A percentile compares a stretch with the other conserved stretches of the same genome.
phyloP scores from a whole-genome alignment of 2,113 vertebrate species.

The Nannospalax galili region DNA sequence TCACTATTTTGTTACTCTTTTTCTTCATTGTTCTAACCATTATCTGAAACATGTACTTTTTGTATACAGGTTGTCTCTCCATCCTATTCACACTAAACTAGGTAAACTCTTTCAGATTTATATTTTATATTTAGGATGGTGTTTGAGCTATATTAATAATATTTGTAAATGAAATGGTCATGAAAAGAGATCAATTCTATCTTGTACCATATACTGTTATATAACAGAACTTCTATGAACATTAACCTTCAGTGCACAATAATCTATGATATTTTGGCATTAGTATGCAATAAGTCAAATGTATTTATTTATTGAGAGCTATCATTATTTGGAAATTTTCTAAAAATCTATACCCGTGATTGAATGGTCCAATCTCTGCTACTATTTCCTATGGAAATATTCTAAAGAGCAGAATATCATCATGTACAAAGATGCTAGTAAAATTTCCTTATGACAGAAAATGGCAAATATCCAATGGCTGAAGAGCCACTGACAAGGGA shows the following conservation, averaged over 20 bases:
- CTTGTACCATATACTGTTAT: neutral
- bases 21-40: neutral
- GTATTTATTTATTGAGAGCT: slow-evolving; percentile 19
- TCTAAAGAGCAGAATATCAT: slow-evolving; percentile 16
- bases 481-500: neutral
- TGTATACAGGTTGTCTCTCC: neutral
- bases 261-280: slow-evolving; percentile 49
- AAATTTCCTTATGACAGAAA: slow-evolving; percentile 40
- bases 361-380: neutral
- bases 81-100: neutral
- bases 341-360: slow-evolving; percentile 9
- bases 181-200: slow-evolving; percentile 18
- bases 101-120: neutral
- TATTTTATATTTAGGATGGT: neutral
- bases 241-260: neutral
- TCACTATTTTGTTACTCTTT: neutral
- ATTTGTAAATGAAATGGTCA: slow-evolving; percentile 11
- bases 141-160: neutral
- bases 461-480: slow-evolving; percentile 17
- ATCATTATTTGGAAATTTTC: slow-evolving; percentile 41
- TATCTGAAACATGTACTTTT: neutral
- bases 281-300: neutral
- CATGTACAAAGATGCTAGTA: neutral
- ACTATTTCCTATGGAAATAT: slow-evolving; percentile 2
- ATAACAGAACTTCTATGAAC: slow-evolving; percentile 39